These are phyloP conservation scores for Nasonia giraulti DNA, from an alignment of 1,140 invertebrate species.

Conservation along the genomic window DNA sequence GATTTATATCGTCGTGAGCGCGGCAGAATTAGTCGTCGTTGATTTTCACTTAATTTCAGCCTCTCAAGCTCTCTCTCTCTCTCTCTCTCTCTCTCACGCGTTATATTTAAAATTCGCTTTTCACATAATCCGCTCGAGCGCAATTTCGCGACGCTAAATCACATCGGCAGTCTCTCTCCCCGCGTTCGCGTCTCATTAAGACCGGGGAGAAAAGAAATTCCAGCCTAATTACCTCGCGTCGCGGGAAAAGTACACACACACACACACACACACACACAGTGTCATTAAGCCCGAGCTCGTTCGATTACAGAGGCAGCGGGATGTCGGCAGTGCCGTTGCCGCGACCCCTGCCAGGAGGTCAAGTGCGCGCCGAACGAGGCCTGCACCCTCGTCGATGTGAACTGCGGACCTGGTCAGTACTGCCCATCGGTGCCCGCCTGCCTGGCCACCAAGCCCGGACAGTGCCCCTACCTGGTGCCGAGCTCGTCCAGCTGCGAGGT, in stretches of 20 bases:
- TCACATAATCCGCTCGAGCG: too few relatives aligned
- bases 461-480: constrained; percentile 88
- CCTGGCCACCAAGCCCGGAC: constrained; percentile 82
- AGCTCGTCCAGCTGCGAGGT: constrained; percentile 84
- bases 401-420: constrained; percentile 83
- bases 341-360: constrained; percentile 84
- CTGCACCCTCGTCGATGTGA: constrained; percentile 87
- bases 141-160: too few relatives aligned
- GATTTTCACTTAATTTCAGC: neutral
- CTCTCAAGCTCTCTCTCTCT: too few relatives aligned
- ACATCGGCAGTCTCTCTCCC: too few relatives aligned
- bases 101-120: too few relatives aligned
- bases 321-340: constrained; percentile 85
- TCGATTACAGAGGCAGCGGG: constrained; percentile 74
- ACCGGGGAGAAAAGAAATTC: too few relatives aligned
- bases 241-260: neutral
- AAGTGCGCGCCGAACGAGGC: constrained; percentile 78
- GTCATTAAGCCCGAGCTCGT: neutral
- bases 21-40: too few relatives aligned
- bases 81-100: neutral
- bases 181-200: too few relatives aligned
- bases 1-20: too few relatives aligned
- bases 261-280: too few relatives aligned
- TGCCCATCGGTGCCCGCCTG: constrained; percentile 89
- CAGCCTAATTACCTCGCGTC: too few relatives aligned